phyloP scores from a whole-genome alignment of 2,888 invertebrate genomes.

The Pediacus dermestoides region DNA sequence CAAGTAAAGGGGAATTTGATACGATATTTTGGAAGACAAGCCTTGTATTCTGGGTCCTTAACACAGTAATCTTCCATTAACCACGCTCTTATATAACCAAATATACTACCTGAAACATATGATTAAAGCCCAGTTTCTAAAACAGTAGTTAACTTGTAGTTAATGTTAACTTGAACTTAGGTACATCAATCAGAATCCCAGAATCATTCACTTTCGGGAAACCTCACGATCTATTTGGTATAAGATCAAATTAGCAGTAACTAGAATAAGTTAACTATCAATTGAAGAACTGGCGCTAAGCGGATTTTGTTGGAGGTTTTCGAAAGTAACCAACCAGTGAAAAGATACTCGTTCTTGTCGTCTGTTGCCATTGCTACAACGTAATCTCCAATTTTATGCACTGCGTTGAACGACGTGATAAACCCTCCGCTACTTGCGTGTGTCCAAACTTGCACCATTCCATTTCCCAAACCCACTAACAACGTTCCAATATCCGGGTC shows the following conservation, averaged over 20 bases:
- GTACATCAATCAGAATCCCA: background rate
- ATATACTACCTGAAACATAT: constrained; percentile 50
- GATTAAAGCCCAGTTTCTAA: constrained; percentile 1
- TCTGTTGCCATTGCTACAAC: constrained; percentile 70
- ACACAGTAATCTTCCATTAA: constrained; percentile 65
- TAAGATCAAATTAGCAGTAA: too few relatives aligned
- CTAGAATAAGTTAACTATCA: too few relatives aligned
- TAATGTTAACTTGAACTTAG: background rate
- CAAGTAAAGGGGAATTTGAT: constrained; percentile 71
- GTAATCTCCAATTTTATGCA: constrained; percentile 65
- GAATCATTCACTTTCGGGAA: too few relatives aligned
- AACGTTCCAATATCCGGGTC: constrained; percentile 59
- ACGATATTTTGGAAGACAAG: constrained; percentile 62
- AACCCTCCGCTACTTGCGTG: constrained; percentile 72
- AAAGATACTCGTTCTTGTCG: constrained; percentile 64
- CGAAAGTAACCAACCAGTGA: constrained; percentile 64
- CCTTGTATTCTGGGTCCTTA: constrained; percentile 48
- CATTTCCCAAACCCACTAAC: constrained; percentile 70
- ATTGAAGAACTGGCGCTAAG: too few relatives aligned
- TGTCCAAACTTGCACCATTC: constrained; percentile 76
- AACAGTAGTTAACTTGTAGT: constrained; percentile 4
- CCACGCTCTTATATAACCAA: constrained; percentile 80
- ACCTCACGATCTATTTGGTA: too few relatives aligned
- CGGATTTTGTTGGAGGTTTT: background rate
- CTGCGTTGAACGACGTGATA: constrained; percentile 65